Evolutionary conservation across 2,888 invertebrate genomes (phyloP), one percentile per base, ranked within the genome.

Genomic region (Nomada flava): DNA sequence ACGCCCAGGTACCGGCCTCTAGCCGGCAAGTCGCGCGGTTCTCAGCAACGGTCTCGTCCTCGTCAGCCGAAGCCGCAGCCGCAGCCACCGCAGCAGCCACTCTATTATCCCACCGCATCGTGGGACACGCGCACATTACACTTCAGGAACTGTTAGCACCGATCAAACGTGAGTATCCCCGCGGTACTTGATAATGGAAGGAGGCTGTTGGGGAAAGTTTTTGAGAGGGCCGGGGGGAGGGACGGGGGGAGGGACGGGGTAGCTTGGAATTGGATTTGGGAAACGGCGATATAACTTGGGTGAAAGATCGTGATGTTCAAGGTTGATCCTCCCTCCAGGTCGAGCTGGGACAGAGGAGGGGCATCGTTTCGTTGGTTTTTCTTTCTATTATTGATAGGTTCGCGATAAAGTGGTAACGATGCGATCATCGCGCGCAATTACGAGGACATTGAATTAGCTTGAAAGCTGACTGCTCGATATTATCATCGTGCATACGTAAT

Each of bases 71-170:
- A 85, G 83, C 89, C 89, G 70, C 85, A 79, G 68, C 36, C 36
- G 36, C 36, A 36, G 36, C 79, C 73, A 71, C 79, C 71, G 67
- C 72, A 82, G 78, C 83, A 88, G 76, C 82, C 78, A 72, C 83
- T 87, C 64, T 80, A 83, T 76, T 78, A 87, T 77, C 83, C 78
- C 77, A 75, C 89, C 83, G 83, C 76, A 79, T 82, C 86, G 88
- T 86, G 86, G 91, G 88, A 91, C 88, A 90, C 91, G 90, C 90
- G 91, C 91, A 91, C 91, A 88, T 91, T 91, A 91, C 92, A 91
- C 90, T 92, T 91, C 89, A 90, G 91, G 91, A 93, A 93, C 90
- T 93, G 93, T 93, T 93, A 93, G 93, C 93, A 93, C 92, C 93
- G 91, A 91, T 93, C 93, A 92, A 90, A 92, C 93, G 93, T 93